Evolutionary conservation across 2,113 vertebrate species (phyloP), one percentile per base, ranked within the genome.

Genomic region (Protomyctophum bolini): DNA sequence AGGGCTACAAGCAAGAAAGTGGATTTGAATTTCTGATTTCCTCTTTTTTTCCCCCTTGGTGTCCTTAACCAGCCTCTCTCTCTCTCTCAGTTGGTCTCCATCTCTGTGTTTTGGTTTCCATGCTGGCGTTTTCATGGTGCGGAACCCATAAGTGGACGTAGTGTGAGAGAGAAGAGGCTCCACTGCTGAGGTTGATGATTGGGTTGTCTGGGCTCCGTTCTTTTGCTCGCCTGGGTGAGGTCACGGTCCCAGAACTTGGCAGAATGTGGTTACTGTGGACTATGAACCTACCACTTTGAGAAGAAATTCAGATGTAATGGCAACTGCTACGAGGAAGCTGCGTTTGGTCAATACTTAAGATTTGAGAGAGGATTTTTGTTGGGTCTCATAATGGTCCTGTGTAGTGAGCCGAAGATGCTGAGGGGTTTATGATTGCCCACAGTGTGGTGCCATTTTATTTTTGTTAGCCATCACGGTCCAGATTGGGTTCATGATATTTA

Each of bases 1-100:
- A 85, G 78, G 88, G 88, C 80, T 71, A 83, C 79, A 79, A 75
- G 70, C 74, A 62, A 81, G 83, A 90, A 81, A 87, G 87, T 85
- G 83, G 83, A 90, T 88, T 88, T 88, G 79, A 85, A 85, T 89
- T 89, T 90, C 76, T 86, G 82, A 74, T 83, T 84, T 89, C 81
- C 77, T 87, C 72, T 79, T 86, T 86, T 84, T 83, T 71, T 58
- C 63, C n/a, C n/a, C n/a, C 74, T 41, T 41, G 33, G 33, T 41
- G 33, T 41, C 33, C 33, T 41, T 41, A 41, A 41, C 33, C 33
- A 41, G 33, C 33, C 61, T 68, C 70, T 50, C 29, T 80, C 55
- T 70, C 8, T 49, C 49, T 71, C 11, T 47, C 41, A 6, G 7
- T 46, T 21, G 63, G n/a, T 47, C 11, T 47, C 55, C 57, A 41